Percentiles rank a stretch among this genome's conserved stretches.
Evolutionary conservation across 2,113 vertebrate species (phyloP).

Genomic region (Eonycteris spelaea): DNA sequence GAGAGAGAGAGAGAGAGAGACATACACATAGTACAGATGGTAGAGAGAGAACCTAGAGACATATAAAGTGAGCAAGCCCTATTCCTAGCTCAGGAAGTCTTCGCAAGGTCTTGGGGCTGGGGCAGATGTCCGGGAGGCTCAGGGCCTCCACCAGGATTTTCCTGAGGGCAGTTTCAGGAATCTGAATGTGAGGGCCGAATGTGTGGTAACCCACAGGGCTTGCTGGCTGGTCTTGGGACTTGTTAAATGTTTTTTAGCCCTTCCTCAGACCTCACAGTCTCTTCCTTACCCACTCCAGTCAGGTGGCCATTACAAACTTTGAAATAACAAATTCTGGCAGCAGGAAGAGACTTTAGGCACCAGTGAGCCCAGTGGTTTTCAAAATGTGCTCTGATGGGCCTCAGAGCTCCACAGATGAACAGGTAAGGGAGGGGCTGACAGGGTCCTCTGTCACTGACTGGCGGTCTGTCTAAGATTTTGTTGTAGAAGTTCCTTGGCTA

Average conservation of each 20-base stretch:
- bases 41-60: not conserved
- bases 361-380: not conserved
- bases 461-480: fast-evolving
- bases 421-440: not conserved
- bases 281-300: not conserved
- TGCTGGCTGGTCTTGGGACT: not conserved
- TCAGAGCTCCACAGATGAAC: not conserved
- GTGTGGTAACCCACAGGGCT: not conserved
- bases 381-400: not conserved
- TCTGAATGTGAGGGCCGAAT: not conserved
- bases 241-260: not conserved
- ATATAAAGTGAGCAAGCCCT: fast-evolving
- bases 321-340: not conserved
- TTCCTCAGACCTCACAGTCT: not conserved
- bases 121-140: not conserved
- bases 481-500: not conserved
- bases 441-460: not conserved
- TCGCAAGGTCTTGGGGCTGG: not conserved
- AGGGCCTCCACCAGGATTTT: not conserved
- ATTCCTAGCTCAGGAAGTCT: not conserved
- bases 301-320: not conserved
- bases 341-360: not conserved
- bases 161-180: not conserved
- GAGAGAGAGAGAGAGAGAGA: fast-evolving
- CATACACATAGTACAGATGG: not conserved